Evolutionary conservation across 2,113 vertebrate species (phyloP).

Genomic region (Ancistrus triradiatus): DNA sequence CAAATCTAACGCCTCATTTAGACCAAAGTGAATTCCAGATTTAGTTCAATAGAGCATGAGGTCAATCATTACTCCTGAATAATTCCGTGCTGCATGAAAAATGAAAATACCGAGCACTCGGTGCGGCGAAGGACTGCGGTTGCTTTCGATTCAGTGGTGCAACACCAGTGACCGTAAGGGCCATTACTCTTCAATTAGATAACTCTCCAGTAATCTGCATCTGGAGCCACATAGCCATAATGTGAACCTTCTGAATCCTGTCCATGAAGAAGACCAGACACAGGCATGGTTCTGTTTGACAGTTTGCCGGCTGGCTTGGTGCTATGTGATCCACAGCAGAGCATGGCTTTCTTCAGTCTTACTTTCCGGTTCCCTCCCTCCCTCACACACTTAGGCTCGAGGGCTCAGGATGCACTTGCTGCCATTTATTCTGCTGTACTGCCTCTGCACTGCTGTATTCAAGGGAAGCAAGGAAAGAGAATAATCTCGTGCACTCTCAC

Average conservation of each 20-base stretch:
- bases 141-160: conserved; percentile 7
- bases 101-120: not conserved
- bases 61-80: conserved; percentile 28
- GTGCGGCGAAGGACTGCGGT: not conserved
- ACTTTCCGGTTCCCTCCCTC: conserved; percentile 18
- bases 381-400: conserved; percentile 38
- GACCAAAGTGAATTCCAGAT: conserved; percentile 18
- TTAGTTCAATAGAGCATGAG: conserved; percentile 26
- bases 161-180: not conserved
- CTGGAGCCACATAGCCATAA: not conserved
- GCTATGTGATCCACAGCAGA: conserved; percentile 55
- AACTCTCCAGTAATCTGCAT: not conserved
- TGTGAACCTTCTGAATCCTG: conserved; percentile 27
- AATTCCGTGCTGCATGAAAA: not conserved
- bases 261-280: conserved; percentile 5
- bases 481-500: conserved; percentile 16
- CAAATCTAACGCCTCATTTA: conserved; percentile 6
- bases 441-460: conserved; percentile 22
- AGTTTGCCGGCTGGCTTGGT: conserved; percentile 31
- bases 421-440: conserved; percentile 24
- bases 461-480: conserved; percentile 38
- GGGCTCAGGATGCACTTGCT: conserved; percentile 31
- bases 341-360: conserved; percentile 42
- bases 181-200: conserved; percentile 36
- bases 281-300: conserved; percentile 44